phyloP scores from a whole-genome alignment of 2,797 vertebrate genomes.

The Schizothorax lantsangensis region DNA sequence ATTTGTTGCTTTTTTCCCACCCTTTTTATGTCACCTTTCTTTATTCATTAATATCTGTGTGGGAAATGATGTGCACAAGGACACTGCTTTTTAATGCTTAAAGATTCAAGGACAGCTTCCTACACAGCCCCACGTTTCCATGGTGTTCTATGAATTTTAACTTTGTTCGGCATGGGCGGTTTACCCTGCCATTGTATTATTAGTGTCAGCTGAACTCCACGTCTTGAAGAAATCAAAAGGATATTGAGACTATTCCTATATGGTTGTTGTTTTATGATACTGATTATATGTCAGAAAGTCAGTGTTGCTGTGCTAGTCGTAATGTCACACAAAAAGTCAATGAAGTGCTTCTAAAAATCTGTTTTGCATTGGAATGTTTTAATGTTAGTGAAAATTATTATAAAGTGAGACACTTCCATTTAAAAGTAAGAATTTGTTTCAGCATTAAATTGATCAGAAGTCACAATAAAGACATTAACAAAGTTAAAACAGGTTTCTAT shows the following conservation, averaged over 20 bases:
- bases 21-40: slow-evolving; percentile 10
- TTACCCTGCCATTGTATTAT: slow-evolving; percentile 4
- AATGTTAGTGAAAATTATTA: too few relatives aligned
- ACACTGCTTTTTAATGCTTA: background rate
- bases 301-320: background rate
- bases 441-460: background rate
- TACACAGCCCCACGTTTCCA: background rate
- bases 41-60: slow-evolving; percentile 20
- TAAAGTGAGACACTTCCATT: background rate
- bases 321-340: background rate
- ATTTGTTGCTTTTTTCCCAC: background rate
- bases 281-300: background rate
- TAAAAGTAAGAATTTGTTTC: background rate
- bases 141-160: slow-evolving; percentile 20
- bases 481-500: background rate
- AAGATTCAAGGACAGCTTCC: slow-evolving; percentile 12
- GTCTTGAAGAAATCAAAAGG: background rate
- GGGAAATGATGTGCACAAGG: slow-evolving; percentile 19
- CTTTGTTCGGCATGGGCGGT: background rate
- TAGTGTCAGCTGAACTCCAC: slow-evolving; percentile 9
- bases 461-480: background rate
- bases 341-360: too few relatives aligned
- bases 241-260: slow-evolving; percentile 13
- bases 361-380: background rate
- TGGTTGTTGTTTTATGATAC: background rate